A percentile compares a stretch with the other conserved stretches of the same genome.
Conservation (phyloP, 2,113 vertebrate genomes). For the Zonotrichia leucophrys region DNA sequence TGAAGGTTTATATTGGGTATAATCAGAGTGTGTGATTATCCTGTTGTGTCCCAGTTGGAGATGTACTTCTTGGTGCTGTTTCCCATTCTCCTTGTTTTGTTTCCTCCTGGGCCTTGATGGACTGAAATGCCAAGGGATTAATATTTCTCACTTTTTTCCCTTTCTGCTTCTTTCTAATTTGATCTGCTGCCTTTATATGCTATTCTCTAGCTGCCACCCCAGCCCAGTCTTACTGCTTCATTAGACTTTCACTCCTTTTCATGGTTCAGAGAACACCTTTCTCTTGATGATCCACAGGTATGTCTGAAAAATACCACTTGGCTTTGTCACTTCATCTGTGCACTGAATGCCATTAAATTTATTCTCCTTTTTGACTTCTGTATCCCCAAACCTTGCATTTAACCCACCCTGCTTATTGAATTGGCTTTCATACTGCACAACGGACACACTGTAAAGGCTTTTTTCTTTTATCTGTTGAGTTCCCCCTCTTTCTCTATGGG, state of each 20-base stretch:
- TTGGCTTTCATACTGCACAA: neutral
- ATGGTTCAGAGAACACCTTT: conserved; percentile 10
- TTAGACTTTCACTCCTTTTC: conserved; percentile 28
- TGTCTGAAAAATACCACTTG: neutral
- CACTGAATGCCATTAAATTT: neutral
- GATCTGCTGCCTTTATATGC: neutral
- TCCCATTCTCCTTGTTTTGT: neutral
- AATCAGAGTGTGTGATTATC: neutral
- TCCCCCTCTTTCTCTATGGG: neutral
- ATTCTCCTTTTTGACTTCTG: neutral
- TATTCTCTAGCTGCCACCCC: neutral
- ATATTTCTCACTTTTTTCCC: neutral
- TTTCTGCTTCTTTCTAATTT: conserved; percentile 6
- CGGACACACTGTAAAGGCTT: neutral
- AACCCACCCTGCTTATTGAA: neutral
- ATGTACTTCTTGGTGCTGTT: neutral
- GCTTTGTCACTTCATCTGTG: neutral
- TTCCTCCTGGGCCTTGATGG: neutral
- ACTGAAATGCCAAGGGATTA: neutral
- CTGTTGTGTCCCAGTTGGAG: neutral
- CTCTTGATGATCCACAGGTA: conserved; percentile 40
- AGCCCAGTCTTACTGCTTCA: conserved; percentile 2
- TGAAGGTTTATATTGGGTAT: neutral
- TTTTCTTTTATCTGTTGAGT: neutral
- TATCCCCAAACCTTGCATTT: neutral